Percentiles rank a stretch among this genome's conserved stretches.
phyloP scores from a whole-genome alignment of 2,888 invertebrate species.

The Eupithecia tripunctaria region DNA sequence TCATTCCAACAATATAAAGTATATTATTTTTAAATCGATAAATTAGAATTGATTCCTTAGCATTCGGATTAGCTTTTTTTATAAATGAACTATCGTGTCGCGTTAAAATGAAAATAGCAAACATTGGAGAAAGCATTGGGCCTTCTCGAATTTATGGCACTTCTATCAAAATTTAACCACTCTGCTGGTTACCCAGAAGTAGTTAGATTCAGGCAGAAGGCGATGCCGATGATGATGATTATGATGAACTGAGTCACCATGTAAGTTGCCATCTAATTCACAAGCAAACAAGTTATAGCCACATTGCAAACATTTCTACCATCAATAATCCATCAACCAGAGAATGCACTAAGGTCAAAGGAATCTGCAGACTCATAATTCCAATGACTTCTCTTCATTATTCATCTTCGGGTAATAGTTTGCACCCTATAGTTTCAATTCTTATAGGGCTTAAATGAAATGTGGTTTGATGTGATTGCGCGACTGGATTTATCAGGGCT shows the following conservation, averaged over 20 bases:
- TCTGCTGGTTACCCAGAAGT: background rate
- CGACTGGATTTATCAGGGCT: slow-evolving; percentile 28
- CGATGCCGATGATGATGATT: background rate
- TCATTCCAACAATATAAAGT: background rate
- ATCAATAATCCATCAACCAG: slow-evolving; percentile 44
- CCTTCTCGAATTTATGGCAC: too few relatives aligned
- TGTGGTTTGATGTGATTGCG: slow-evolving; percentile 48
- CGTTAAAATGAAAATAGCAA: background rate
- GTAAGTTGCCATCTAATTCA: background rate
- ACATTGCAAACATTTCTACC: slow-evolving; percentile 36
- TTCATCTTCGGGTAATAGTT: slow-evolving; percentile 82
- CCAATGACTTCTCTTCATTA: slow-evolving; percentile 76
- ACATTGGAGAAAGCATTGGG: background rate
- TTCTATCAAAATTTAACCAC: too few relatives aligned
- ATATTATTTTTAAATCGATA: background rate
- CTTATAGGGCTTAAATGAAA: slow-evolving; percentile 48
- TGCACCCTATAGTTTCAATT: slow-evolving; percentile 79
- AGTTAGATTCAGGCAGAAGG: too few relatives aligned
- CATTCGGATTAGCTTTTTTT: background rate
- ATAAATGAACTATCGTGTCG: background rate
- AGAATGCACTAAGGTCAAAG: slow-evolving; percentile 58
- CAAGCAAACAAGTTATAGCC: slow-evolving; percentile 26
- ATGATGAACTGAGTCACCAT: background rate
- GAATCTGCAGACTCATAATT: slow-evolving; percentile 81
- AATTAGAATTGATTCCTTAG: background rate